These are phyloP conservation scores for Mus caroli DNA, from an alignment of 2,797 vertebrate species.

Conservation along the genomic window DNA sequence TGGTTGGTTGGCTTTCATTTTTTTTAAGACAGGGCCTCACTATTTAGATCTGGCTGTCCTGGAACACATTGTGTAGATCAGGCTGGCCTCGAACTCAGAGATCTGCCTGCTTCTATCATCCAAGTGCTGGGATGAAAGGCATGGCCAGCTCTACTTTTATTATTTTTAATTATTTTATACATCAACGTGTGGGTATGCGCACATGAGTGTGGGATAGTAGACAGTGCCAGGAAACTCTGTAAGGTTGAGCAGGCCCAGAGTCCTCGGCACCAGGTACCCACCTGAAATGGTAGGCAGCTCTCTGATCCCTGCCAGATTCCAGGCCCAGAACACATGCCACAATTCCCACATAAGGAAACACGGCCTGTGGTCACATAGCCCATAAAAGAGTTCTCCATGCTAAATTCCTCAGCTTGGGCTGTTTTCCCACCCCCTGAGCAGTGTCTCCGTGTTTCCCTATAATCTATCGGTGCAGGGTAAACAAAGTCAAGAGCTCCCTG, in stretches of 20 bases:
- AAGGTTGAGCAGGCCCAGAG: background rate
- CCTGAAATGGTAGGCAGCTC: background rate
- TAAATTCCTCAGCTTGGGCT: too few relatives aligned
- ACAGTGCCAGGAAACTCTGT: background rate
- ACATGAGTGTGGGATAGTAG: background rate
- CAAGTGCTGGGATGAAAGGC: background rate
- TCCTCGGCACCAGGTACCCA: background rate
- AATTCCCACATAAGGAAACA: background rate
- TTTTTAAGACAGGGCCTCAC: background rate
- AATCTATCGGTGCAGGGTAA: too few relatives aligned
- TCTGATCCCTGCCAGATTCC: background rate
- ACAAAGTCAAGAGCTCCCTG: too few relatives aligned
- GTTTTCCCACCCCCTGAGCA: too few relatives aligned
- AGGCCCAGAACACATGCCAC: background rate
- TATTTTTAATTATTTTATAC: background rate
- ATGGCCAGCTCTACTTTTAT: background rate
- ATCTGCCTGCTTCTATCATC: background rate
- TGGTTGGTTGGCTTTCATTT: background rate
- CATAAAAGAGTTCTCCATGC: background rate
- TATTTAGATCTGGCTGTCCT: background rate
- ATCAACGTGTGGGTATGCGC: background rate
- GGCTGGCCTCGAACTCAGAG: background rate
- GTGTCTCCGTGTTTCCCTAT: too few relatives aligned
- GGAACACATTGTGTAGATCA: background rate
- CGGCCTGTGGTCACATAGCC: background rate